Evolutionary conservation across 2,888 invertebrate species (phyloP).

Genomic region (Beris morrisii): DNA sequence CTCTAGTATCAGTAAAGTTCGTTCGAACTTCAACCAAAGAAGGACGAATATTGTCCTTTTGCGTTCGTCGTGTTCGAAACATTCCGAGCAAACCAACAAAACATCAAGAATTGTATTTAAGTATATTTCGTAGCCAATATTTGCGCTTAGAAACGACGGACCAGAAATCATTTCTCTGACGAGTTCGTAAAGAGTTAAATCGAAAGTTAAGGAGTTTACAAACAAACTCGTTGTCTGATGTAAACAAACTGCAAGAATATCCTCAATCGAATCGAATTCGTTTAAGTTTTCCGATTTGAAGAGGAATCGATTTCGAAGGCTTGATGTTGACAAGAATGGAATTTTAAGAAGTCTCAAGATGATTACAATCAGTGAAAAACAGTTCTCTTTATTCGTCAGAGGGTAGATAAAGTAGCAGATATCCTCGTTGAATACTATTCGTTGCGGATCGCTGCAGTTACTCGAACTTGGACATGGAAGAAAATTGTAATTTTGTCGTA

Average conservation of each 20-base stretch:
- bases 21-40: conserved; percentile 67
- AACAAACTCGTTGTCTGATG: conserved; percentile 34
- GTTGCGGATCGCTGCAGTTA: conserved; percentile 65
- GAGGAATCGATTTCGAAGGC: conserved; percentile 54
- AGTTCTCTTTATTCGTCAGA: conserved; percentile 61
- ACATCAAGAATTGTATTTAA: conserved; percentile 59
- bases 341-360: conserved; percentile 62
- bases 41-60: conserved; percentile 59
- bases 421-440: conserved; percentile 66
- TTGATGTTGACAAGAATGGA: conserved; percentile 61
- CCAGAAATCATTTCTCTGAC: conserved; percentile 60
- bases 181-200: conserved; percentile 48
- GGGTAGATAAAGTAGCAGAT: conserved; percentile 71
- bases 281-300: conserved; percentile 47
- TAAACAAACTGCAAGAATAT: conserved; percentile 55
- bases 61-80: conserved; percentile 57
- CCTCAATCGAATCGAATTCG: conserved; percentile 59
- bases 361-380: conserved; percentile 63
- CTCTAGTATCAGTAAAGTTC: conserved; percentile 58
- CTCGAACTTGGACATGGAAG: conserved; percentile 60
- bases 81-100: conserved; percentile 60
- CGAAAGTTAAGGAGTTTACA: conserved; percentile 39
- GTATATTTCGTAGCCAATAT: conserved; percentile 65
- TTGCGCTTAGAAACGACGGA: conserved; percentile 62
- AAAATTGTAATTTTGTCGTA: conserved; percentile 74